Percentiles rank a stretch among this genome's conserved stretches.
These are phyloP conservation scores for Drosophila neocordata DNA, from an alignment of 1,140 invertebrate species.

Conservation along the genomic window DNA sequence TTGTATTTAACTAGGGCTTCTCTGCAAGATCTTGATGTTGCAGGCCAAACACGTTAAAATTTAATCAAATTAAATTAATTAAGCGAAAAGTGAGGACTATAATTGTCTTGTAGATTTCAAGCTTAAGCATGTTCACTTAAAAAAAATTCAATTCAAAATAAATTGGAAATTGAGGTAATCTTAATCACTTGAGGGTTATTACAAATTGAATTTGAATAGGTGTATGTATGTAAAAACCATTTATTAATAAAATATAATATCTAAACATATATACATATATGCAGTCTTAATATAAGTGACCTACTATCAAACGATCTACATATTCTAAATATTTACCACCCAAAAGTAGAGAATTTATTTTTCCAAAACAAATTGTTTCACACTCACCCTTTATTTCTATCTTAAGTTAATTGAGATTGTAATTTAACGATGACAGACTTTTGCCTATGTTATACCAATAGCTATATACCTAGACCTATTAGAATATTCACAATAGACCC, in stretches of 20 bases:
- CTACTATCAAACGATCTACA: not conserved
- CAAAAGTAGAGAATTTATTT: not conserved
- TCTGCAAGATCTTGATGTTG: slow-evolving; percentile 23
- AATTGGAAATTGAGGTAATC: too few species aligned
- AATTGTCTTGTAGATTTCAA: slow-evolving; percentile 65
- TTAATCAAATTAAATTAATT: slow-evolving; percentile 68
- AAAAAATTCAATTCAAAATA: not conserved
- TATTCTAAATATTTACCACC: not conserved
- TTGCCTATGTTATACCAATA: too few species aligned
- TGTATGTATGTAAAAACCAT: too few species aligned
- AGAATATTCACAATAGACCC: slow-evolving; percentile 22
- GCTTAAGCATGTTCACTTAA: not conserved
- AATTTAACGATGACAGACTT: slow-evolving; percentile 47
- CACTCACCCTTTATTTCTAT: slow-evolving; percentile 30
- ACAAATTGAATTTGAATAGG: too few species aligned
- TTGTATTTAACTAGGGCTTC: not conserved
- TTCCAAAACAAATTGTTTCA: slow-evolving; percentile 63
- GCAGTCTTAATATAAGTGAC: too few species aligned
- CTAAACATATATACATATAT: too few species aligned
- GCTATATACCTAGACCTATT: slow-evolving; percentile 5
- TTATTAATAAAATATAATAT: too few species aligned
- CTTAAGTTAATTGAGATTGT: slow-evolving; percentile 57
- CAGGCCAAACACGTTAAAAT: slow-evolving; percentile 17
- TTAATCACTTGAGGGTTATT: too few species aligned
- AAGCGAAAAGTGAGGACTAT: slow-evolving; percentile 53